A percentile compares a stretch with the other conserved stretches of the same genome.
Conservation (phyloP, 2,797 vertebrate genomes). For the Spatula clypeata region DNA sequence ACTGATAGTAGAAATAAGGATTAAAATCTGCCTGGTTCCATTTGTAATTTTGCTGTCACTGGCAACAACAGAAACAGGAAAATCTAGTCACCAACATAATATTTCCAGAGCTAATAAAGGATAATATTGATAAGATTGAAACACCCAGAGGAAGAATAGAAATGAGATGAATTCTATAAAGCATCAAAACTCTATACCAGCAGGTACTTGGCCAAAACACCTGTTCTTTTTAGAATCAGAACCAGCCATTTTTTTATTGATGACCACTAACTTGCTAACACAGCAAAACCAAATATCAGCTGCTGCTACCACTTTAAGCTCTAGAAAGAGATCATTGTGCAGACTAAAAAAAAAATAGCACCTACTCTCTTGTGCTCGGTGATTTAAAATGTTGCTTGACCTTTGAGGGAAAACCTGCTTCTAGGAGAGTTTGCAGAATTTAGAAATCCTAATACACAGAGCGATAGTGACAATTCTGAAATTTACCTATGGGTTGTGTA, state of each 20-base stretch:
- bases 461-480: conserved; percentile 72
- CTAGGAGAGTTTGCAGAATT: conserved; percentile 54
- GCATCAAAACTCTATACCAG: background rate
- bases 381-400: conserved; percentile 40
- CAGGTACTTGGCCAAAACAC: background rate
- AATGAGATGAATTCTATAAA: background rate
- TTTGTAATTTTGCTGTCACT: background rate
- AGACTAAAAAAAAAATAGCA: conserved; percentile 48
- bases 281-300: conserved; percentile 31
- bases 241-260: background rate
- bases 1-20: background rate
- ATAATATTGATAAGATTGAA: background rate
- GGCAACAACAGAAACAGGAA: background rate
- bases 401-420: conserved; percentile 25
- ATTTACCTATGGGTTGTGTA: conserved; percentile 82
- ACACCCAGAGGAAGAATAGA: background rate
- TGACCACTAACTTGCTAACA: conserved; percentile 1
- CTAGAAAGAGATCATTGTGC: background rate
- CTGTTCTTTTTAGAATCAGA: background rate
- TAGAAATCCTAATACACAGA: conserved; percentile 55
- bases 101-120: background rate
- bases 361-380: conserved; percentile 8
- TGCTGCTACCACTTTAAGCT: conserved; percentile 20
- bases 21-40: background rate
- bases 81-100: background rate